phyloP scores from a whole-genome alignment of 2,113 vertebrate genomes.

The Boulengeromyrus knoepffleri region DNA sequence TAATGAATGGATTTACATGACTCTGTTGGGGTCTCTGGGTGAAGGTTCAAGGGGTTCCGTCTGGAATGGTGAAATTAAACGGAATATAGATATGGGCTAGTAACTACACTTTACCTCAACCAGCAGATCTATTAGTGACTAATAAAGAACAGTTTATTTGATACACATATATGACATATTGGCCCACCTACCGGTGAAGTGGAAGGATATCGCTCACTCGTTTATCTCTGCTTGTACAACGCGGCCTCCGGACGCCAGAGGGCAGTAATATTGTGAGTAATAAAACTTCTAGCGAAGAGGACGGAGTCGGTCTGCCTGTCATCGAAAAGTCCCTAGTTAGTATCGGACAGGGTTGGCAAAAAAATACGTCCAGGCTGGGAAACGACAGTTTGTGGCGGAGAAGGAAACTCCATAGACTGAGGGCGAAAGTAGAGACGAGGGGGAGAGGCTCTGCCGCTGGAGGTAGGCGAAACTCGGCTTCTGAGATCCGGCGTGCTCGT shows the following conservation, averaged over 20 bases:
- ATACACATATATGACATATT: neutral
- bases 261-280: constrained; percentile 8
- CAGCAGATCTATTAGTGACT: neutral
- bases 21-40: neutral
- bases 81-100: neutral
- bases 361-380: constrained; percentile 42
- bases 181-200: neutral
- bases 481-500: neutral
- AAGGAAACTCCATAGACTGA: constrained; percentile 41
- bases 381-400: constrained; percentile 45
- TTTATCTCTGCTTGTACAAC: neutral
- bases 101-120: neutral
- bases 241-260: constrained; percentile 13
- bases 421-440: constrained; percentile 29
- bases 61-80: neutral
- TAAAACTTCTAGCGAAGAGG: constrained; percentile 3
- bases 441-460: constrained; percentile 37
- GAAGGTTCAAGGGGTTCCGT: neutral
- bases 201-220: neutral
- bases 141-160: neutral
- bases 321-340: neutral
- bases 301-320: constrained; percentile 12
- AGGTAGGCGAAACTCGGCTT: constrained; percentile 37
- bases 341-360: constrained; percentile 13
- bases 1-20: neutral